Conservation (phyloP, 2,888 invertebrate genomes). For the Eupithecia pulchellata region DNA sequence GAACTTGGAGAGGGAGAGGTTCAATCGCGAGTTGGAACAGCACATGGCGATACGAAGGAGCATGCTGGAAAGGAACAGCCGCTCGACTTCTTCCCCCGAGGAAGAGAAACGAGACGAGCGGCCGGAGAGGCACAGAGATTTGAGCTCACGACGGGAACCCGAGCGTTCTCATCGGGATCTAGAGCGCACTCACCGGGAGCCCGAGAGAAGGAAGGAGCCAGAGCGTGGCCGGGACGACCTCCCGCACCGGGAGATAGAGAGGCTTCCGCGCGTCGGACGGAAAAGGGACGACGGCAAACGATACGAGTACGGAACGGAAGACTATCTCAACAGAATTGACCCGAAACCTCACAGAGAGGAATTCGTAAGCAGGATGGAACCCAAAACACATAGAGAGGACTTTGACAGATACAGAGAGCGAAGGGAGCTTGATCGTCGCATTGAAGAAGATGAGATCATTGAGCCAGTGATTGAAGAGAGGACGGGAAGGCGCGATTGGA, state of each 20-base stretch:
- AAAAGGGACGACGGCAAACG: constrained; percentile 77
- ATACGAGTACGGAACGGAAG: constrained; percentile 77
- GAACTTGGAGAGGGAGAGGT: constrained; percentile 90
- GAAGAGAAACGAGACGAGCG: constrained; percentile 82
- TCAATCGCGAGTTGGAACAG: constrained; percentile 84
- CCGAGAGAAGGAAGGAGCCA: constrained; percentile 69
- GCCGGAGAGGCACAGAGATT: constrained; percentile 74
- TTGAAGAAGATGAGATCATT: constrained; percentile 79
- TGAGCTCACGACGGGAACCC: constrained; percentile 76
- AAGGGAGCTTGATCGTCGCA: constrained; percentile 75
- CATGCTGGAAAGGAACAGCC: constrained; percentile 81
- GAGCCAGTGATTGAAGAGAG: constrained; percentile 78
- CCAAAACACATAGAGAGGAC: constrained; percentile 58
- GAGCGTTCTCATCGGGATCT: constrained; percentile 76
- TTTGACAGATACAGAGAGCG: constrained; percentile 76
- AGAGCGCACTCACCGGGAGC: constrained; percentile 68
- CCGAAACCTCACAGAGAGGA: constrained; percentile 57
- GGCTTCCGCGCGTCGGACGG: constrained; percentile 76
- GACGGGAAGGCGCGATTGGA: constrained; percentile 69
- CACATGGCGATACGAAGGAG: constrained; percentile 82
- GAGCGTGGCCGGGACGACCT: constrained; percentile 70
- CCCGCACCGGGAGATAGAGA: constrained; percentile 73
- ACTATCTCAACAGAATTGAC: constrained; percentile 68
- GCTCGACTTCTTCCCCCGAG: constrained; percentile 84
- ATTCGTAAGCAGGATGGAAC: constrained; percentile 65